Evolutionary conservation across 2,797 vertebrate species (phyloP).

Genomic region (Linurgus olivaceus): DNA sequence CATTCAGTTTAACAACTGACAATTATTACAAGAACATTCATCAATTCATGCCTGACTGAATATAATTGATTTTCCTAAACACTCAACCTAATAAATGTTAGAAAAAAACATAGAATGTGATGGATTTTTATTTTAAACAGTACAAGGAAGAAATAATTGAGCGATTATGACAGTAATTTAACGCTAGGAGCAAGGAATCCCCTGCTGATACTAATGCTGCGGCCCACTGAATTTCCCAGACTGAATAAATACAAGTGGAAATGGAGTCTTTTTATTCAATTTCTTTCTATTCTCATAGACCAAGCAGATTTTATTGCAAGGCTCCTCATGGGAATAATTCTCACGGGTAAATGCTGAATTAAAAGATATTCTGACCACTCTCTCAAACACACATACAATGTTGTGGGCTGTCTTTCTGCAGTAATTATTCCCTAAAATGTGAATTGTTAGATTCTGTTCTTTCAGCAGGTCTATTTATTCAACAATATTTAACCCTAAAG

Average conservation of each 20-base stretch:
- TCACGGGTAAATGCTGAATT: conserved; percentile 78
- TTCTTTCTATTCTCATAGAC: conserved; percentile 82
- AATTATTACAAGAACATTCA: conserved; percentile 87
- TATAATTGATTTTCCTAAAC: conserved; percentile 89
- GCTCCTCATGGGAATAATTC: conserved; percentile 80
- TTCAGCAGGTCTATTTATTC: conserved; percentile 39
- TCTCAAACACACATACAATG: conserved; percentile 60
- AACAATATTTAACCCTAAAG: conserved; percentile 66
- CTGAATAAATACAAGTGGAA: conserved; percentile 85
- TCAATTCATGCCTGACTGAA: conserved; percentile 85
- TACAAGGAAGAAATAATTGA: conserved; percentile 89
- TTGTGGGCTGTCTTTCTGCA: conserved; percentile 59
- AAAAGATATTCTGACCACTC: conserved; percentile 74
- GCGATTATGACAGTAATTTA: conserved; percentile 90
- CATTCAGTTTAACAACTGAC: conserved; percentile 84
- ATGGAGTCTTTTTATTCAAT: conserved; percentile 86
- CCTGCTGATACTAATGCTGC: conserved; percentile 84
- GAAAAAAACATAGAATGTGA: conserved; percentile 82
- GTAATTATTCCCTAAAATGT: conserved; percentile 44
- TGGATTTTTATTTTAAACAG: conserved; percentile 88
- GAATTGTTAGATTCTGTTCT: conserved; percentile 37
- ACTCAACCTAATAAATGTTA: conserved; percentile 86
- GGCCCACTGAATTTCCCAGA: conserved; percentile 85
- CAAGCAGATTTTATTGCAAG: conserved; percentile 79
- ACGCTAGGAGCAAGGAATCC: conserved; percentile 86